A percentile compares a stretch with the other conserved stretches of the same genome.
phyloP scores from a whole-genome alignment of 1,140 invertebrate genomes.

The Nymphalis io region DNA sequence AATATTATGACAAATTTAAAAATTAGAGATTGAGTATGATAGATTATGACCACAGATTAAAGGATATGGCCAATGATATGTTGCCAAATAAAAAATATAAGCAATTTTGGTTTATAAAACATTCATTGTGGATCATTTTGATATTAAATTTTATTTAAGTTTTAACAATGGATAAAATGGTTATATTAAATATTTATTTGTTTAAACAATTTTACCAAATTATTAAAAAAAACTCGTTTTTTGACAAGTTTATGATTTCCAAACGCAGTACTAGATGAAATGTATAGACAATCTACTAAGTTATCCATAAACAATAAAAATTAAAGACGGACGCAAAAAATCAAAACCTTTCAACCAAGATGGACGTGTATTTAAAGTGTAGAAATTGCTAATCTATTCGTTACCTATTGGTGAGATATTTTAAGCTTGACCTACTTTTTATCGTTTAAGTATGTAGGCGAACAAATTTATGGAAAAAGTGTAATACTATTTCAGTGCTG shows the following conservation, averaged over 20 bases:
- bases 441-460: constrained; percentile 1
- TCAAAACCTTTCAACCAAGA: constrained; percentile 60
- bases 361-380: constrained; percentile 64
- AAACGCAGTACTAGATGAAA: neutral
- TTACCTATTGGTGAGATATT: constrained; percentile 52
- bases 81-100: neutral
- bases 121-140: too few relatives aligned
- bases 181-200: too few relatives aligned
- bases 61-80: neutral
- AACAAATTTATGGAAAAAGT: constrained; percentile 11
- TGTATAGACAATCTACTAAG: neutral
- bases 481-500: neutral
- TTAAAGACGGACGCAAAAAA: constrained; percentile 47
- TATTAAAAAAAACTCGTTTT: too few relatives aligned
- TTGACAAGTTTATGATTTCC: neutral
- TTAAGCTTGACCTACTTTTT: constrained; percentile 39
- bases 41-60: neutral
- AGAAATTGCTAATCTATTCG: constrained; percentile 45
- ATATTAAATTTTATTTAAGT: too few relatives aligned
- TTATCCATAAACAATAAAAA: constrained; percentile 16
- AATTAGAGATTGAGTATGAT: neutral
- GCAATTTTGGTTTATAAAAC: too few relatives aligned
- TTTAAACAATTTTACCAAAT: too few relatives aligned
- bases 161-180: too few relatives aligned
- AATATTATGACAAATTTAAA: too few relatives aligned